phyloP scores from a whole-genome alignment of 2,888 invertebrate species.

The Pristionchus arcanus region DNA sequence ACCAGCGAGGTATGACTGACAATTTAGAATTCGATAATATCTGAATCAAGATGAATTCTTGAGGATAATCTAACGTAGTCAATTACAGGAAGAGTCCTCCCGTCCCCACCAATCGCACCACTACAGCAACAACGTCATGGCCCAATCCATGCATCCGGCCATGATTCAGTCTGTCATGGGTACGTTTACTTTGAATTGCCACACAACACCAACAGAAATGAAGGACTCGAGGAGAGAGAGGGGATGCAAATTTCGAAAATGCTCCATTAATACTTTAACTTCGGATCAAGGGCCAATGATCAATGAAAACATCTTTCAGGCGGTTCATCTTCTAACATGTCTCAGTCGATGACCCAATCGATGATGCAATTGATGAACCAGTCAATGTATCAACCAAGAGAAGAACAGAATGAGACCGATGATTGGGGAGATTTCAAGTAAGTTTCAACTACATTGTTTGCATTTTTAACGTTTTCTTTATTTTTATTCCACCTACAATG shows the following conservation, averaged over 20 bases:
- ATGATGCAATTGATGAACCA: constrained; percentile 57
- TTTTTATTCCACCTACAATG: background rate
- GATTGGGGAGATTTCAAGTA: constrained; percentile 63
- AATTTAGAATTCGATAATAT: background rate
- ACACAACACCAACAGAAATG: too few relatives aligned
- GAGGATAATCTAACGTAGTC: background rate
- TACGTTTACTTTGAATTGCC: background rate
- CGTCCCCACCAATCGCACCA: constrained; percentile 14
- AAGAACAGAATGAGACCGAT: constrained; percentile 54
- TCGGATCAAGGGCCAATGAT: too few relatives aligned
- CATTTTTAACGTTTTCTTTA: too few relatives aligned
- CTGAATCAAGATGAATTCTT: too few relatives aligned
- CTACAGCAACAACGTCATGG: background rate
- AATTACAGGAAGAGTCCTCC: constrained; percentile 17
- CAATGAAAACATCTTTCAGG: background rate
- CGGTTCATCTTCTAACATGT: background rate
- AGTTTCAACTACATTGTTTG: background rate
- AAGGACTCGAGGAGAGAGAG: too few relatives aligned
- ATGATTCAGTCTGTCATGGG: constrained; percentile 49
- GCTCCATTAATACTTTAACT: too few relatives aligned
- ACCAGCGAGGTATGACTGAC: constrained; percentile 27
- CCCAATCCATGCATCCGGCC: constrained; percentile 50
- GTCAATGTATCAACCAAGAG: constrained; percentile 52
- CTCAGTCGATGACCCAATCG: constrained; percentile 55
- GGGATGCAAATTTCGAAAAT: too few relatives aligned